Base-by-base conservation (phyloP, 2,797 vertebrate genomes). In the Hoplostethus atlanticus region DNA sequence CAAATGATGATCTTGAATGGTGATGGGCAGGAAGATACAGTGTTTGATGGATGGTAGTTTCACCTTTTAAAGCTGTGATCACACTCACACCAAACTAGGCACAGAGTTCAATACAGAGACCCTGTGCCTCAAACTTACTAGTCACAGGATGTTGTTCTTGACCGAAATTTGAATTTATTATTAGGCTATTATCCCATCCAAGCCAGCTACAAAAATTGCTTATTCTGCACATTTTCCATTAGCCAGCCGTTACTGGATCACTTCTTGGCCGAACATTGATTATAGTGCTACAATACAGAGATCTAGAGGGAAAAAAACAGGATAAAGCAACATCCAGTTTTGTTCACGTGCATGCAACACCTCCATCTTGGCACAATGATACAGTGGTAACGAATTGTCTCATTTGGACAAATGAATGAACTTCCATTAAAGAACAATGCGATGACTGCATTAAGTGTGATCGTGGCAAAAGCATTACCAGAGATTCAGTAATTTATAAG, bases 11-110 rank as follows among this genome's bases (percentile, higher is more conserved):
- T 11, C 61, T 59, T 17, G 12, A 57, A 58, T 25, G 38, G 34
- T 30, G 53, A 56, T 25, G 2, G 58, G 57, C 46, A 51, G 52
- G 30, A 53, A 44, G 28, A 64, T 44, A 8, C 42, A 21, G 1
- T 60, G 59, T 64, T 36, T 12, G 16, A 54, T 53, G 17, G 31
- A 30, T 50, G 16, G 13, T 11, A 36, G 42, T 69, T 60, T n/a
- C 17, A 55, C 15, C 38, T 68, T 11, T 59, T 40, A 6, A 34
- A 50, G 17, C 15, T 13, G 17, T 25, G 17, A 6, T 25, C 38
- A 59, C 36, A 59, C 38, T 54, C 31, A 21, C 36, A 40, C 12
- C 53, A 34, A 40, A 52, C n/a, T 11, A 30, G 42, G 17, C 21
- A 1, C 21, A 21, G 1, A 13, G 64, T 17, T 50, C n/a, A n/a